Evolutionary conservation across 2,888 invertebrate genomes (phyloP).

Genomic region (Cerastoderma edule): DNA sequence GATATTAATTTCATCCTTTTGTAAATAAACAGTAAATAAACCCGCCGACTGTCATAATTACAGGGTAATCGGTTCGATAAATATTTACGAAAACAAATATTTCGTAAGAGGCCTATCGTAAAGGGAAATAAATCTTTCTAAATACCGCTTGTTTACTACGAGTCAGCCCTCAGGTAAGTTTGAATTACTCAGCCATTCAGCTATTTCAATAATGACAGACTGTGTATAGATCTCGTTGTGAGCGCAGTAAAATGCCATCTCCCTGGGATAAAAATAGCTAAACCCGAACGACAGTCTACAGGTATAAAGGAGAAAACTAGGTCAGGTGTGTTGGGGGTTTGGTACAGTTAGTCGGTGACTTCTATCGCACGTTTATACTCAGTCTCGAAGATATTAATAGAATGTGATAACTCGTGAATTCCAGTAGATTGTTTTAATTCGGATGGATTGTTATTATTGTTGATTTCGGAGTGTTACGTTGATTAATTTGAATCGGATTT

Average conservation of each 20-base stretch:
- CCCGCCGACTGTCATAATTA: conserved; percentile 6
- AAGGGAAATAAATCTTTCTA: too few relatives aligned
- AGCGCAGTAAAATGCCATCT: conserved; percentile 34
- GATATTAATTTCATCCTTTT: too few relatives aligned
- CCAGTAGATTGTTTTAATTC: too few relatives aligned
- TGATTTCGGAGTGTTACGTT: not conserved
- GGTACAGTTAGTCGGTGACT: conserved; percentile 2
- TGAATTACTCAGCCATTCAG: conserved; percentile 93
- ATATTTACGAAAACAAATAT: not conserved
- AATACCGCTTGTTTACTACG: too few relatives aligned
- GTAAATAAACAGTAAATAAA: too few relatives aligned
- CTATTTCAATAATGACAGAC: conserved; percentile 63
- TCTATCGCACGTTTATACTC: not conserved
- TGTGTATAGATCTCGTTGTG: conserved; percentile 37
- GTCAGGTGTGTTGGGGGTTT: conserved; percentile 55
- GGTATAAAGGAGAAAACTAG: conserved; percentile 49
- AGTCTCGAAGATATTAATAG: too few relatives aligned
- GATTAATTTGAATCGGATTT: too few relatives aligned
- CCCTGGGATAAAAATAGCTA: conserved; percentile 21
- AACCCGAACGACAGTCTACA: conserved; percentile 53
- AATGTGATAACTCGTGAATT: too few relatives aligned
- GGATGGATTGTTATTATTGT: not conserved
- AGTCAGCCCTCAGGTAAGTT: conserved; percentile 81
- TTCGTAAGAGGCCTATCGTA: too few relatives aligned
- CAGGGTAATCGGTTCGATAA: not conserved